Percentiles rank a stretch among this genome's conserved stretches.
These are phyloP conservation scores for Lycophotia porphyrea DNA, from an alignment of 2,888 invertebrate genomes.

Conservation along the genomic window DNA sequence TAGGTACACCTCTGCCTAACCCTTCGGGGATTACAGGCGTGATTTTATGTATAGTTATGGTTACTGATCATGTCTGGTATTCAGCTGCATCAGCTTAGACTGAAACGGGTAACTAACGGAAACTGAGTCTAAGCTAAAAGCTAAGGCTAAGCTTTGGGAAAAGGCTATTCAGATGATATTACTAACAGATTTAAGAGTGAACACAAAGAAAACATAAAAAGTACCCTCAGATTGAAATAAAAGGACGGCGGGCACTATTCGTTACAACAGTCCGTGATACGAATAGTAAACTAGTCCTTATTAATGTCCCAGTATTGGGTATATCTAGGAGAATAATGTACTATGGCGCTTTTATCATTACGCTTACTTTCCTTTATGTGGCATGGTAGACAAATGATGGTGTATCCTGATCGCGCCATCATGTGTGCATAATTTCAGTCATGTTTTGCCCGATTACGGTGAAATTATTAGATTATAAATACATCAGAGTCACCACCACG, in stretches of 20 bases:
- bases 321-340: constrained; percentile 33
- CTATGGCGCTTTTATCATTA: constrained; percentile 26
- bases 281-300: constrained; percentile 48
- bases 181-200: not conserved
- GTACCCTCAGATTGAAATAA: constrained; percentile 37
- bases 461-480: too few relatives aligned
- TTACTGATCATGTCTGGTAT: not conserved
- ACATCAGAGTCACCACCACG: too few relatives aligned
- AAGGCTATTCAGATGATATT: not conserved
- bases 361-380: not conserved
- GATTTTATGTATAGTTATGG: too few relatives aligned
- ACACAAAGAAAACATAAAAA: constrained; percentile 13
- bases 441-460: not conserved
- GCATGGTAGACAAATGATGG: not conserved
- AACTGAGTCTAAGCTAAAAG: too few relatives aligned
- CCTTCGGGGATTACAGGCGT: too few relatives aligned
- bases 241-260: constrained; percentile 12
- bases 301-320: constrained; percentile 38
- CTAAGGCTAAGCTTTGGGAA: too few relatives aligned
- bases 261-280: constrained; percentile 43
- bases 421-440: not conserved
- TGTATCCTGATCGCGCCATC: not conserved
- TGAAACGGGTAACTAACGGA: too few relatives aligned
- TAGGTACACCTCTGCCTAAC: too few relatives aligned
- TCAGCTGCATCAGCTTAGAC: not conserved